Base-by-base conservation (phyloP, 1,140 invertebrate genomes). In the Bombus haemorrhoidalis region DNA sequence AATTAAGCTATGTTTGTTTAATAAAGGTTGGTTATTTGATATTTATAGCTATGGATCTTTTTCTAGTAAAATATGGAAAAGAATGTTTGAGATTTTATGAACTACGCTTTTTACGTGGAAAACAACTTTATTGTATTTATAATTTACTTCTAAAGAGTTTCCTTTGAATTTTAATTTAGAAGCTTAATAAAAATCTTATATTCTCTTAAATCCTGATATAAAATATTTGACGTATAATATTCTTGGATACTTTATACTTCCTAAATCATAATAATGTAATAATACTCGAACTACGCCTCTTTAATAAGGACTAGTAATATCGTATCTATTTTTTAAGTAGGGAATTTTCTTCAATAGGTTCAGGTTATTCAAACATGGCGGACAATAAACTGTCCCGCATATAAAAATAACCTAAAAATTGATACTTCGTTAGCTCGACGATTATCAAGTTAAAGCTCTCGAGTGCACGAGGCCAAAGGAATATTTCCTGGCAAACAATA, bases 401-500 rank as follows among this genome's bases (percentile, higher is more conserved):
- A 53, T 18, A 53, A 75, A 75, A 82, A 74, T 75, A 53, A 53
- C 39, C 18, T 34, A 43, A n/a, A 47, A 68, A 69, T 25, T 22
- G 32, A 25, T 28, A 41, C 32, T 25, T 62, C 41, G 37, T 53
- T 47, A 34, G n/a, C 43, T 6, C 13, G 64, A 37, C 22, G 34
- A 71, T 84, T 39, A 43, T 84, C 32, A 43, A 71, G 75, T 57
- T 28, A 66, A 2, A 22, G 2, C 37, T 22, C 22, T 77, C 74
- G 82, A 66, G 72, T 43, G 37, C 25, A 64, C 15, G 10, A 28
- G 9, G 18, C 47, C 9, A 28, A 53, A 47, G 71, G 39, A 78
- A 78, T 78, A 34, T 77, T 47, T 74, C 47, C 41, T 34, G 34
- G 34, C 39, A 66, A 37, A 84, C 75, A 71, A 62, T 47, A 77